A percentile compares a stretch with the other conserved stretches of the same genome.
Evolutionary conservation across 2,888 invertebrate genomes (phyloP).

Genomic region (Cactoblastis cactorum): DNA sequence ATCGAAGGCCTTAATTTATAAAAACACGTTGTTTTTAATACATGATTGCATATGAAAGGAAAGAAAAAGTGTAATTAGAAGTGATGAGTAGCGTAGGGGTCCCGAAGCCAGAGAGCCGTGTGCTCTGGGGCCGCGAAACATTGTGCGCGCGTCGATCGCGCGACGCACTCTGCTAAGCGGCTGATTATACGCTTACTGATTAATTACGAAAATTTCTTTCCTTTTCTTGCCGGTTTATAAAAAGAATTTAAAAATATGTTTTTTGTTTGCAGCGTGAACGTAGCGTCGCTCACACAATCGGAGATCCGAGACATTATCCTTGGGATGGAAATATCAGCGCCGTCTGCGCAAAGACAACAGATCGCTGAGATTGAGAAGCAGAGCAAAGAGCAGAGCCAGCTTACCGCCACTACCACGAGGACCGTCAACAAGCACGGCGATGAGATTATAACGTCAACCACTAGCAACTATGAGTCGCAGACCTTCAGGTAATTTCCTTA

Average conservation of each 20-base stretch:
- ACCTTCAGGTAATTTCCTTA: slow-evolving; percentile 84
- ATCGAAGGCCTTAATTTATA: too few species aligned
- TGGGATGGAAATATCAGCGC: slow-evolving; percentile 99
- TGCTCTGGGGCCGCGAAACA: slow-evolving; percentile 37
- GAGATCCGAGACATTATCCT: slow-evolving; percentile 99
- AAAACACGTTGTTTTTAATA: too few species aligned
- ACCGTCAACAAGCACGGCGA: slow-evolving; percentile 99
- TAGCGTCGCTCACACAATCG: slow-evolving; percentile 98
- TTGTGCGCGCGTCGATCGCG: slow-evolving; percentile 35
- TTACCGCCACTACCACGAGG: slow-evolving; percentile 98
- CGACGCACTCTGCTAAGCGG: slow-evolving; percentile 19
- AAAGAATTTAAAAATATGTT: neutral
- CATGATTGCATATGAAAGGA: too few species aligned
- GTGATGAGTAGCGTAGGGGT: slow-evolving; percentile 31
- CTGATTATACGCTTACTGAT: slow-evolving; percentile 12
- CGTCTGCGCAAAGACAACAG: slow-evolving; percentile 98
- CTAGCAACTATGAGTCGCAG: slow-evolving; percentile 98
- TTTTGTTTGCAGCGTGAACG: slow-evolving; percentile 87
- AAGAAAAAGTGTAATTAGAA: slow-evolving; percentile 2
- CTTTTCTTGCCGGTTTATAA: neutral
- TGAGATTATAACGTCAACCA: slow-evolving; percentile 99
- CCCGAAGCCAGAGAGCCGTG: slow-evolving; percentile 34
- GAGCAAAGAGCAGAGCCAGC: slow-evolving; percentile 98
- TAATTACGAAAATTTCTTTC: neutral
- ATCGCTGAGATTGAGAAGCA: slow-evolving; percentile 99